phyloP scores from a whole-genome alignment of 2,888 invertebrate genomes.

The Brenthis ino region DNA sequence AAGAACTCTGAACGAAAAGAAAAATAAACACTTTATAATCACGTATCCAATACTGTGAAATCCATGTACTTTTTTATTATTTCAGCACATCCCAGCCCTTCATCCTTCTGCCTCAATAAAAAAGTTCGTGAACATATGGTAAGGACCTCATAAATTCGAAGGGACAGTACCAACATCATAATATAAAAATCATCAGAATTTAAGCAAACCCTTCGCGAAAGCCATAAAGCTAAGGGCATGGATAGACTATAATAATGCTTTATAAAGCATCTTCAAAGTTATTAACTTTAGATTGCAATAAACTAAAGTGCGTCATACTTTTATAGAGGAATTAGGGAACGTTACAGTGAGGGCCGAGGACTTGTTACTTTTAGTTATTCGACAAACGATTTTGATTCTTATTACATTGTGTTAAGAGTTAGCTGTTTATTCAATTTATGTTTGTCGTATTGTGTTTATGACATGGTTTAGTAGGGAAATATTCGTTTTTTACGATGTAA shows the following conservation, averaged over 20 bases:
- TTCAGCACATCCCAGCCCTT: not conserved
- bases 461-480: constrained; percentile 74
- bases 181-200: constrained; percentile 29
- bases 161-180: constrained; percentile 1
- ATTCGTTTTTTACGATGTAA: constrained; percentile 78
- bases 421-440: constrained; percentile 39
- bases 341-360: constrained; percentile 51
- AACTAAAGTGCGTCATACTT: constrained; percentile 76
- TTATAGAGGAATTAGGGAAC: constrained; percentile 73
- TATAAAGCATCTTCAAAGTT: constrained; percentile 56
- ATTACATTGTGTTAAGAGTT: constrained; percentile 37
- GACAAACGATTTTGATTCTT: constrained; percentile 38
- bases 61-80: not conserved
- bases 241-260: constrained; percentile 45
- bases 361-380: constrained; percentile 10
- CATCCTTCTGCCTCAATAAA: constrained; percentile 11
- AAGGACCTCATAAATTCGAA: constrained; percentile 21
- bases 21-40: no score
- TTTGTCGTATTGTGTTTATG: constrained; percentile 65
- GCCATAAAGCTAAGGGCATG: constrained; percentile 35
- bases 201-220: constrained; percentile 32
- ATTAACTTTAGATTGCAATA: constrained; percentile 78
- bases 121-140: constrained; percentile 9
- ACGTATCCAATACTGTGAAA: no score
- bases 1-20: no score